Conservation (phyloP, 2,797 vertebrate species). For the Myotis myotis region DNA sequence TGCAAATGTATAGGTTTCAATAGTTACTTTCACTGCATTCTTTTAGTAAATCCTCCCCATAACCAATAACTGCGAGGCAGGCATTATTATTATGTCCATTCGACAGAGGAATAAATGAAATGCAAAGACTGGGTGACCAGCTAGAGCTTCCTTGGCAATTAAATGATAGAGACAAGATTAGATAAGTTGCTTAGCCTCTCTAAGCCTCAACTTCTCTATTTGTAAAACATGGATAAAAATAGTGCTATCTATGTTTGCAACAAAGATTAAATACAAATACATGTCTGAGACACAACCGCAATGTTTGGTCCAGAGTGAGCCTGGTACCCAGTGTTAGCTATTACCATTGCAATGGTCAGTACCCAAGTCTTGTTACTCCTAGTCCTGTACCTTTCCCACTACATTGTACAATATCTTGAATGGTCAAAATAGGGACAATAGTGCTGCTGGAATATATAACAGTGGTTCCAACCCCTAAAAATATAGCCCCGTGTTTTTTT, state of each 20-base stretch:
- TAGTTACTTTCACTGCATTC: not conserved
- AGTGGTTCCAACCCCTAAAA: not conserved
- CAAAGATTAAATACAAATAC: not conserved
- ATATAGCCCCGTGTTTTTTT: not conserved
- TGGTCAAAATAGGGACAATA: not conserved
- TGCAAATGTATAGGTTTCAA: constrained; percentile 36
- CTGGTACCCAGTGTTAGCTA: too few relatives aligned
- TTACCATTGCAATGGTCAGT: not conserved
- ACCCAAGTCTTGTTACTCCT: not conserved
- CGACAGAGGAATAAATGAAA: not conserved
- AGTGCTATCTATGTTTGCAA: not conserved
- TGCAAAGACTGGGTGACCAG: not conserved
- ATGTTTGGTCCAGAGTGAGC: not conserved
- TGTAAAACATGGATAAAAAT: not conserved
- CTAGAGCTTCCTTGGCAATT: not conserved
- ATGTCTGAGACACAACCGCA: rapidly evolving
- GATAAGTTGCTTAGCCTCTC: not conserved
- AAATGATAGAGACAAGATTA: not conserved
- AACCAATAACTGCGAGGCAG: not conserved
- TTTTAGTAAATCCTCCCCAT: not conserved
- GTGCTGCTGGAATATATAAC: not conserved
- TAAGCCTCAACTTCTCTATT: not conserved
- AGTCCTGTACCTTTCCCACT: not conserved
- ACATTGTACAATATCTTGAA: rapidly evolving
- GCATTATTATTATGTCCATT: not conserved